phyloP scores from a whole-genome alignment of 2,797 vertebrate species.

The Acanthurus leucopareius region DNA sequence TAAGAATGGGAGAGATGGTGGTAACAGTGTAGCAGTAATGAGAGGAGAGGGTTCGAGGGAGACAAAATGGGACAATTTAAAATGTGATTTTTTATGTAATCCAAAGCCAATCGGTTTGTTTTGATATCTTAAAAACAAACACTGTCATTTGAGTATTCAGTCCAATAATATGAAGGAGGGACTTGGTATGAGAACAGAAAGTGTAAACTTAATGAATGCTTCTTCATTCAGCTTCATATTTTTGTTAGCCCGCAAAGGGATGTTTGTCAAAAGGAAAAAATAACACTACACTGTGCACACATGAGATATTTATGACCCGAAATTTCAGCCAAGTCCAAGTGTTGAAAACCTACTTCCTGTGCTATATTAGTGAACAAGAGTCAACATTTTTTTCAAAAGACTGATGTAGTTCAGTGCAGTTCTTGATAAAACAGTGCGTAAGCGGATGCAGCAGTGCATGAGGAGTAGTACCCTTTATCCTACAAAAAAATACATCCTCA shows the following conservation, averaged over 20 bases:
- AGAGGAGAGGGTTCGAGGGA: neutral
- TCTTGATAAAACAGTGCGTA: constrained; percentile 31
- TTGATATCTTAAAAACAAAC: constrained; percentile 12
- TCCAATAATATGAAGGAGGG: constrained; percentile 17
- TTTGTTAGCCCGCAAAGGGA: constrained; percentile 24
- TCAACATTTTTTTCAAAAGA: constrained; percentile 29
- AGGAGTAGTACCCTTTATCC: constrained; percentile 40
- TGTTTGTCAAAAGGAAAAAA: constrained; percentile 53
- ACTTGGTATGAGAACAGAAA: constrained; percentile 16
- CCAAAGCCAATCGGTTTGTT: constrained; percentile 4
- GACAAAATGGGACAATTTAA: neutral
- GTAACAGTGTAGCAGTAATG: neutral
- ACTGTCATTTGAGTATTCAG: constrained; percentile 3
- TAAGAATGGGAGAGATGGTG: neutral
- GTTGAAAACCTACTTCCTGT: constrained; percentile 45
- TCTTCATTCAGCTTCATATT: constrained; percentile 46
- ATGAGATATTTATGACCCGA: constrained; percentile 43
- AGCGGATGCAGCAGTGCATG: neutral
- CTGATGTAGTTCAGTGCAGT: neutral
- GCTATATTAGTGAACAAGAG: constrained; percentile 28
- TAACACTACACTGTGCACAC: constrained; percentile 24
- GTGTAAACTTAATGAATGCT: constrained; percentile 36
- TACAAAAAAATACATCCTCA: constrained; percentile 7
- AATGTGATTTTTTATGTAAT: neutral
- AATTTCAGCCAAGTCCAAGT: constrained; percentile 7